Evolutionary conservation across 2,797 vertebrate species (phyloP), one percentile per base, ranked within the genome.

Genomic region (Gymnopithys bicolor): DNA sequence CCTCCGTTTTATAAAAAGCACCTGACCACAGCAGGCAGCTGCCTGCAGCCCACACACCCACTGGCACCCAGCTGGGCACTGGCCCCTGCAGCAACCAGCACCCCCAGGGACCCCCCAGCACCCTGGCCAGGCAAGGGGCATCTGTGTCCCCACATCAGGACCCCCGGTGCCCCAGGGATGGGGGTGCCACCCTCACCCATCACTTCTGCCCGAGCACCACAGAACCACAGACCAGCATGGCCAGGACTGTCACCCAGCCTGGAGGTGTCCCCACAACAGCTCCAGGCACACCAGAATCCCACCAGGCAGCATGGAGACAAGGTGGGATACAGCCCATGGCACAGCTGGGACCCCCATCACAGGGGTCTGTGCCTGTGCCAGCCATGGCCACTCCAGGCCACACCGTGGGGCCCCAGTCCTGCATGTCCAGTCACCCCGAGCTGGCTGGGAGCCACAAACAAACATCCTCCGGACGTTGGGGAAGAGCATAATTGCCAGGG

Each of bases 21-120:
- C 94, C 95, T 93, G 89, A 97, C 97, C 97, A 27, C 97, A 97
- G 95, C 27, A 97, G 95, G 90, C 56, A 73, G 81, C 70, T 24
- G 84, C 79, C 91, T 71, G 46, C 94, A 78, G 45, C 89, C 97
- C 96, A 96, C 91, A 2, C 51, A 3, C 62, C 43, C 1, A 15
- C 56, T 80, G 73, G 71, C 67, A 59, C 58, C 62, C 25, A 8
- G 66, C 77, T 71, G 69, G 19, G 53, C 23, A 62, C 56, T 3
- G 0, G 0, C 45, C 59, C 41, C 67, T 24, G 58, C 3, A 0
- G 69, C 78, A 66, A 18, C 7, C 24, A 1, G 45, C 14, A 3
- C 15, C 18, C 41, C 41, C 41, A 41, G 41, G 41, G 41, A 41
- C 64, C 60, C 35, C 30, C 23, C 14, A 27, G 62, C 23, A 37